phyloP scores from a whole-genome alignment of 2,888 invertebrate genomes.

The Ryuthela nishihirai region DNA sequence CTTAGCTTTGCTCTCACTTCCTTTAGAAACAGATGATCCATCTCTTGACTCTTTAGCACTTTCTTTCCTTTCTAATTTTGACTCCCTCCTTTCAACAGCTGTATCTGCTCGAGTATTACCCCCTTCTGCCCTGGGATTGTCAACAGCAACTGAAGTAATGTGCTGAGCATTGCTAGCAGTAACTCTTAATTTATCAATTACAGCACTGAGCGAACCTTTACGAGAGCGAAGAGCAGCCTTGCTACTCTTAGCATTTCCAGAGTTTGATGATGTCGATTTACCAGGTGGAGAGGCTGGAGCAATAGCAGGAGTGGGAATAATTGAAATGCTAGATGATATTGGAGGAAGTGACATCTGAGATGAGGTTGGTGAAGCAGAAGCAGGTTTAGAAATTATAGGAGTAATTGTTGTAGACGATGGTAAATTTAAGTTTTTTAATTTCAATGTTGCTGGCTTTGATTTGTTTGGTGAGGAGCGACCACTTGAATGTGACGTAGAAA shows the following conservation, averaged over 20 bases:
- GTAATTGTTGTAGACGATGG: constrained; percentile 36
- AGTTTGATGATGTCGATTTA: constrained; percentile 13
- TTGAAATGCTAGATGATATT: constrained; percentile 11
- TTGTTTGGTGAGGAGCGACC: constrained; percentile 36
- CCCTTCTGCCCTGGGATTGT: constrained; percentile 19
- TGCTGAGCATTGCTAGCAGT: constrained; percentile 30
- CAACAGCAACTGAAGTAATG: constrained; percentile 17
- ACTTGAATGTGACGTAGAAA: constrained; percentile 16
- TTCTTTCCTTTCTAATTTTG: constrained; percentile 35
- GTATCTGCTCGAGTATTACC: constrained; percentile 41
- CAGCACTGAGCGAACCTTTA: constrained; percentile 61
- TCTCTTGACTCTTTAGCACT: constrained; percentile 51
- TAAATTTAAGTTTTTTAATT: constrained; percentile 36
- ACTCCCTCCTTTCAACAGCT: constrained; percentile 38
- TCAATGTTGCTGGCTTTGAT: constrained; percentile 40
- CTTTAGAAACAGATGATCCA: constrained; percentile 52
- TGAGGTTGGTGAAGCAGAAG: constrained; percentile 12
- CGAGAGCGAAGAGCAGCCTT: constrained; percentile 30
- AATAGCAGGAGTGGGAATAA: constrained; percentile 27
- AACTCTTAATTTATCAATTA: constrained; percentile 75
- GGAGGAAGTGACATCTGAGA: not conserved
- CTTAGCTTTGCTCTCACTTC: constrained; percentile 47
- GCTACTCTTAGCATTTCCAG: constrained; percentile 24
- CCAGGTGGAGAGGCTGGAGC: constrained; percentile 32
- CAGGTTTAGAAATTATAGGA: constrained; percentile 26